These are phyloP conservation scores for Cynocephalus volans DNA, from an alignment of 2,113 vertebrate species.

Conservation along the genomic window DNA sequence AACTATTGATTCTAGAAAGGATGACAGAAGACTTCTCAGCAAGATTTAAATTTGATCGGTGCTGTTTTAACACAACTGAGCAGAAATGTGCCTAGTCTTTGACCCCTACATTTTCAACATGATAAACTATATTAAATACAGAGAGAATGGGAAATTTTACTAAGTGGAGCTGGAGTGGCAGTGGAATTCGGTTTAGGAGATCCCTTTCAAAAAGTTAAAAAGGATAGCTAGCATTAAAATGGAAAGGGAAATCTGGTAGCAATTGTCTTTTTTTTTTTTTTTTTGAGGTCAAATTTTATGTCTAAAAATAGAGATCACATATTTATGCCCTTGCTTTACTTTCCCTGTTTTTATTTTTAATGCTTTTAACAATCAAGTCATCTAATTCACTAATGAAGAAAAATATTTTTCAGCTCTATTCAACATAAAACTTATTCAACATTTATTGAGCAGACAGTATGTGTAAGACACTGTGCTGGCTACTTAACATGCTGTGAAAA, in stretches of 20 bases:
- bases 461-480: background rate
- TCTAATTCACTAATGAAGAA: background rate
- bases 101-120: background rate
- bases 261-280: background rate
- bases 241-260: background rate
- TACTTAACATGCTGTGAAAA: background rate
- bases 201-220: background rate
- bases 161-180: background rate
- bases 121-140: background rate
- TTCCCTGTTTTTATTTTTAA: background rate
- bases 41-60: background rate
- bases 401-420: background rate
- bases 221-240: background rate
- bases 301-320: background rate
- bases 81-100: background rate
- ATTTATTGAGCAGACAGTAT: background rate
- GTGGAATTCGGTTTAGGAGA: background rate
- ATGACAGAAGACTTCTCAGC: background rate
- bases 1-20: slow-evolving; percentile 93
- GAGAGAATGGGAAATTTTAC: background rate
- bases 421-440: background rate
- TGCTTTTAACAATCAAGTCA: background rate
- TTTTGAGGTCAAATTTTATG: background rate
- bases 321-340: background rate
- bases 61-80: background rate